A percentile compares a stretch with the other conserved stretches of the same genome.
These are phyloP conservation scores for Grallaria varia DNA, from an alignment of 2,113 vertebrate species.

Conservation along the genomic window DNA sequence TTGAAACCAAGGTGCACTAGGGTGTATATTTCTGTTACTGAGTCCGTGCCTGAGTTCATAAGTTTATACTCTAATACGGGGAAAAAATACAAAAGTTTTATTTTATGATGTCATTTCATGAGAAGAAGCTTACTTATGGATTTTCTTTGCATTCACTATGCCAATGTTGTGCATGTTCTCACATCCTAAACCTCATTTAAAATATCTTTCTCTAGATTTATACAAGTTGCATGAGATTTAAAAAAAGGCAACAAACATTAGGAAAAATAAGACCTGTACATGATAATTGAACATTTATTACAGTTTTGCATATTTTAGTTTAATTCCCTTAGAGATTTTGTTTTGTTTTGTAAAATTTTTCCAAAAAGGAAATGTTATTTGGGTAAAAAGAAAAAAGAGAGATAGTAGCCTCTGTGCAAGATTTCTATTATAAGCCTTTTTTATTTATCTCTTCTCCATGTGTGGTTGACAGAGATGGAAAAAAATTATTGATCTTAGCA, in stretches of 20 bases:
- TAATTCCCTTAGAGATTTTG: not conserved
- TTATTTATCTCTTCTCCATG: not conserved
- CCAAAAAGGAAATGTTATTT: not conserved
- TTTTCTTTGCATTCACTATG: not conserved
- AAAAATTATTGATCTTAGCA: not conserved
- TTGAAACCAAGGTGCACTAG: not conserved
- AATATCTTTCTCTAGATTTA: not conserved
- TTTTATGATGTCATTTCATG: not conserved
- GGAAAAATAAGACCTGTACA: not conserved
- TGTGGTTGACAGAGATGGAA: not conserved
- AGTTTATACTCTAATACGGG: not conserved
- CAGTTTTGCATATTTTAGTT: not conserved
- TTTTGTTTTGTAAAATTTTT: not conserved
- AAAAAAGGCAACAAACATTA: not conserved
- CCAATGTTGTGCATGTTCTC: not conserved
- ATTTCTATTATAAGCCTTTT: not conserved
- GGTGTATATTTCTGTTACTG: not conserved
- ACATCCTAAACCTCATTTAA: not conserved
- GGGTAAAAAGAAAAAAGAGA: not conserved
- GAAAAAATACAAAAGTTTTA: not conserved
- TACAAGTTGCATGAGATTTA: not conserved
- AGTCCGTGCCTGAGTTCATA: not conserved
- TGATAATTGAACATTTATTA: not conserved
- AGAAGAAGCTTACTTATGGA: not conserved
- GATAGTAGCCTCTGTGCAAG: not conserved